Evolutionary conservation across 2,888 invertebrate species (phyloP), one percentile per base, ranked within the genome.

Genomic region (Pseudococcus viburni): DNA sequence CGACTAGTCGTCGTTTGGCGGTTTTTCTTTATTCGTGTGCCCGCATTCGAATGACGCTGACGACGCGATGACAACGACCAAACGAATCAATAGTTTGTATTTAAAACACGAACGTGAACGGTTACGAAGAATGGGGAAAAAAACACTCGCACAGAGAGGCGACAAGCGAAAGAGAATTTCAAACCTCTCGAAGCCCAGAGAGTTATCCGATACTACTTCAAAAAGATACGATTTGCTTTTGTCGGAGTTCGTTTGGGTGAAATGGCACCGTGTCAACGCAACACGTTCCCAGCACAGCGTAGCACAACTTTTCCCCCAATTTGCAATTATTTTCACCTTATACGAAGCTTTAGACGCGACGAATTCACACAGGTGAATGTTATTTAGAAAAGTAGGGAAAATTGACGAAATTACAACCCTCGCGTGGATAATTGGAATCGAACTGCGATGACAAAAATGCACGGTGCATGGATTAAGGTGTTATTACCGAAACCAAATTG

Each of bases 81-180:
- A 64, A 64, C 64, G 64, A 64, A 64, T 64, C 64, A 22, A 64
- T 64, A 64, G 64, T 64, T 64, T 64, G 64, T 64, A 64, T 64
- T 64, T 64, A 64, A 64, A 64, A 64, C 64, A 64, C 64, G 64
- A 64, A 64, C 64, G 64, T 19, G 22, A 59, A 59, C 15, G n/a
- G n/a, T 42, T 42, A 42, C 59, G 59, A 59, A 19, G 22, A 64
- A 64, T 6, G 22, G 9, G 11, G 9, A 2, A 64, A 64, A 64
- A 64, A 64, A 59, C 5, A 59, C 15, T 4, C n/a, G n/a, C 11
- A 64, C 64, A 64, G 22, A 64, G 64, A 64, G 42, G 9, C 42
- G 9, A 5, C 9, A 8, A 42, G 26, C 26, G 42, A 42, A 42
- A 42, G 42, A 6, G 12, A 22, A 64, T 19, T 59, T 9, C 64